Evolutionary conservation across 2,797 vertebrate species (phyloP).

Genomic region (Phrynocephalus guinanensis): DNA sequence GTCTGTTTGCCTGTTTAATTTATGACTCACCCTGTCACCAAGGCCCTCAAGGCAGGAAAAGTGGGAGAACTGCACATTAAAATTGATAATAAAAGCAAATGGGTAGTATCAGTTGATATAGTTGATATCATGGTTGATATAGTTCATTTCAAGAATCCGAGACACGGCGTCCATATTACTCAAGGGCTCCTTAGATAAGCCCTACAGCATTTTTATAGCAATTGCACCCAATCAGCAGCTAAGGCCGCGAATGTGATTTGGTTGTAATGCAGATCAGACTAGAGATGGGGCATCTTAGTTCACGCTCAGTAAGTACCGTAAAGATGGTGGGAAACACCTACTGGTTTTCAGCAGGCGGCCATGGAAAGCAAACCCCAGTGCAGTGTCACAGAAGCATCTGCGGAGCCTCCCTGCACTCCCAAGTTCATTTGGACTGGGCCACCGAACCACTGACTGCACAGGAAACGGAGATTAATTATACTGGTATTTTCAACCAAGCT

Average conservation of each 20-base stretch:
- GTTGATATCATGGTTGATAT: background rate
- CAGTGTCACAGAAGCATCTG: background rate
- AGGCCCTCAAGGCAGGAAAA: too few relatives aligned
- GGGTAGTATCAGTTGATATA: background rate
- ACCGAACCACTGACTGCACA: fast-evolving
- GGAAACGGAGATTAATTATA: background rate
- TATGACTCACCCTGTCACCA: too few relatives aligned
- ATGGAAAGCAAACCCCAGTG: background rate
- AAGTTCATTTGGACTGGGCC: background rate
- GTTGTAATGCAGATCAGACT: background rate
- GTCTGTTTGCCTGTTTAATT: too few relatives aligned
- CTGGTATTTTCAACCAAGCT: background rate
- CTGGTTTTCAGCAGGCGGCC: background rate
- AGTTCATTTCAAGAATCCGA: background rate
- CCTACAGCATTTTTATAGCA: too few relatives aligned
- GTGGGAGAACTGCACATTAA: too few relatives aligned
- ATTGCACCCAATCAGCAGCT: too few relatives aligned
- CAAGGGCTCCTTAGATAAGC: too few relatives aligned
- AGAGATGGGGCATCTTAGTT: background rate
- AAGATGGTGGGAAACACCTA: background rate
- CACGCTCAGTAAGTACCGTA: background rate
- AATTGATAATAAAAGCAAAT: too few relatives aligned
- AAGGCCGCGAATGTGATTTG: too few relatives aligned
- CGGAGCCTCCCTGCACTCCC: background rate
- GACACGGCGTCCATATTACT: background rate